Base-by-base conservation (phyloP, 2,888 invertebrate species). In the Apoda limacodes region DNA sequence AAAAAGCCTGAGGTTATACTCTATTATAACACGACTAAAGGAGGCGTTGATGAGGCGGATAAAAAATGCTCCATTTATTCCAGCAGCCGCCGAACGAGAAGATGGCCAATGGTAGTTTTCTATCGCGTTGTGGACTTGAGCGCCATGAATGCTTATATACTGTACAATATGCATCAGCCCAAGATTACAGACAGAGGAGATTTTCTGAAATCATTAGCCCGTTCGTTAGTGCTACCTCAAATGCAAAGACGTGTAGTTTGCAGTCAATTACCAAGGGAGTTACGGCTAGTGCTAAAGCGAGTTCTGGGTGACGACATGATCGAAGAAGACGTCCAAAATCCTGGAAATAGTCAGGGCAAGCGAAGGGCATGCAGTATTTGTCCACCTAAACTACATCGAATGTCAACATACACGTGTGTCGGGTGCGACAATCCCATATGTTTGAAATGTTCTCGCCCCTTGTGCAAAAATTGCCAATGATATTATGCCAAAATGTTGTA, bases 211-310 rank as follows among this genome's bases (percentile, higher is more conserved):
- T 28, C 30, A 23, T 34, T 36, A 34, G 33, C 35, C 10, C 35
- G 28, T 28, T 32, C 30, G 24, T 31, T 35, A 33, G 30, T 35
- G 14, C 23, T 39, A 28, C 32, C 28, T 10, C 34, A 34, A 5
- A 24, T 38, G 25, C 29, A 37, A 30, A 32, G 29, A 26, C 37
- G 32, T 29, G 34, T 32, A 25, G 19, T 32, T 13, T 37, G 32
- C 23, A 34, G 22, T 26, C 34, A 31, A 34, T 32, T 34, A 30
- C 27, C 38, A 30, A 30, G 34, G 20, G 38, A 38, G 25, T 22
- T 38, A 37, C 28, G 37, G 30, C 30, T 39, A 40, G 37, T 36
- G 32, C 32, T 41, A 37, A 40, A 40, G 30, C 35, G 43, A 39
- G 35, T 45, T 30, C 37, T 44, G 27, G 42, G 22, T 31, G 36